Conservation (phyloP, 2,797 vertebrate genomes). For the Bradypodion ventrale region DNA sequence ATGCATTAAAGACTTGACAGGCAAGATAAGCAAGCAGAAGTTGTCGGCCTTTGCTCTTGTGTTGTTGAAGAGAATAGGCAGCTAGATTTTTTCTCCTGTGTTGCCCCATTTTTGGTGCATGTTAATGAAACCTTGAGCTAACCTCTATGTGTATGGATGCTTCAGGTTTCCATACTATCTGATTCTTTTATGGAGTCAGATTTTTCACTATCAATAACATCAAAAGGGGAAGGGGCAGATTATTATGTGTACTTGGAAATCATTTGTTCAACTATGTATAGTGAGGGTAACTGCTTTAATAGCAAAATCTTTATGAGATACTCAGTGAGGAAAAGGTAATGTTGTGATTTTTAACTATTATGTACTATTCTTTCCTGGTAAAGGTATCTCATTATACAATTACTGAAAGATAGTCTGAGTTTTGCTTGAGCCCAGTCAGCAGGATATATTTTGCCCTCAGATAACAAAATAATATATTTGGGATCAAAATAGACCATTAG, state of each 20-base stretch:
- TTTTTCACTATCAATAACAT: conserved; percentile 54
- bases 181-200: conserved; percentile 48
- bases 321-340: neutral
- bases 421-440: neutral
- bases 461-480: neutral
- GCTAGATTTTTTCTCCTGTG: too few relatives aligned
- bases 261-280: conserved; percentile 47
- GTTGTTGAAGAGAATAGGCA: neutral
- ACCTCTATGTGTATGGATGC: conserved; percentile 3
- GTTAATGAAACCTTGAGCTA: neutral
- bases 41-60: neutral
- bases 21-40: neutral
- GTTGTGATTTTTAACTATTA: neutral
- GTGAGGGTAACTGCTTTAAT: neutral
- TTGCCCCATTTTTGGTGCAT: neutral
- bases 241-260: conserved; percentile 43
- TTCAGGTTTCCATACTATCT: conserved; percentile 56
- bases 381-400: neutral
- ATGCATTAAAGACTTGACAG: neutral
- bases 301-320: neutral
- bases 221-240: conserved; percentile 56
- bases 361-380: neutral
- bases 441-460: neutral
- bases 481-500: neutral
- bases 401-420: neutral